phyloP scores from a whole-genome alignment of 2,888 invertebrate genomes.

The Cremastinae sp. region DNA sequence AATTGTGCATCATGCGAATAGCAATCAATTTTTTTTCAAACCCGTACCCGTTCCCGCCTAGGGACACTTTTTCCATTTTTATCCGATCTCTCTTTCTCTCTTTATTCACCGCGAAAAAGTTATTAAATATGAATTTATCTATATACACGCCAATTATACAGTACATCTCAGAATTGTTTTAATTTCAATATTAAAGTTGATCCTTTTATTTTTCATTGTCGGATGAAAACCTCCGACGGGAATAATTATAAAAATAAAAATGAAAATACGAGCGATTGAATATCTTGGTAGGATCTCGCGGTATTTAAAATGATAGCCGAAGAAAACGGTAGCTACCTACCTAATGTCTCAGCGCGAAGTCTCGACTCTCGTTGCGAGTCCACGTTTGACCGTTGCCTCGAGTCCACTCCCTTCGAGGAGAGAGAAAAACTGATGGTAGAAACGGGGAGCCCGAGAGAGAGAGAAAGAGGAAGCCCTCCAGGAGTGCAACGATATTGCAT shows the following conservation, averaged over 20 bases:
- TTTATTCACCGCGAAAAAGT: no score
- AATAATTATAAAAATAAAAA: conserved; percentile 2
- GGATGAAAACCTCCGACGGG: no score
- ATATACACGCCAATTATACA: no score
- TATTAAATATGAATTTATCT: no score
- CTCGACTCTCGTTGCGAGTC: conserved; percentile 29
- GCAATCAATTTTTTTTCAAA: conserved; percentile 2
- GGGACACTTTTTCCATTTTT: neutral
- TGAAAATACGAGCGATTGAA: neutral
- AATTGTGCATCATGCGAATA: conserved; percentile 44
- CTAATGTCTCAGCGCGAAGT: conserved; percentile 10
- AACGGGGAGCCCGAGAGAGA: conserved; percentile 15
- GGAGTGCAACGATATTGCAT: conserved; percentile 75
- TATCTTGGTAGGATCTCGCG: conserved; percentile 5
- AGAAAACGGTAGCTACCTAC: conserved; percentile 43
- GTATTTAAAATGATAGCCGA: conserved; percentile 15
- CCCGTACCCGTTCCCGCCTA: neutral
- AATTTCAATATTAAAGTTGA: no score
- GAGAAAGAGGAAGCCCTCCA: conserved; percentile 36
- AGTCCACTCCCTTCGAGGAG: conserved; percentile 33
- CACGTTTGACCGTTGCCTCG: conserved; percentile 63
- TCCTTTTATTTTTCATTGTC: no score
- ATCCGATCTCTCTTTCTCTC: no score
- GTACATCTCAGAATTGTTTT: no score
- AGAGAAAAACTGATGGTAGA: conserved; percentile 15